Evolutionary conservation across 2,888 invertebrate species (phyloP), one percentile per base, ranked within the genome.

Genomic region (Pterobdella sp.): DNA sequence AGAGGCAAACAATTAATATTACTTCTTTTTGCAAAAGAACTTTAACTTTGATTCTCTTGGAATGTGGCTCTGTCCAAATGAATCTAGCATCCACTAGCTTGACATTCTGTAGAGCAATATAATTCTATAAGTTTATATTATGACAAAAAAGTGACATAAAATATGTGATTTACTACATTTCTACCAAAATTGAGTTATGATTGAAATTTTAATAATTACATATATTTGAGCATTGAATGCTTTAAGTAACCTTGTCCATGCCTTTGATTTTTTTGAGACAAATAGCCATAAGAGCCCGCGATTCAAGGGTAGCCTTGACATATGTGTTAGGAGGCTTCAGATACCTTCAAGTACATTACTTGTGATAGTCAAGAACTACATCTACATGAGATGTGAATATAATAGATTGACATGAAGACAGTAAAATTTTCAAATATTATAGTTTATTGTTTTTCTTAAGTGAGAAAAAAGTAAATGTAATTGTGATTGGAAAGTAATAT

Each of bases 51-150:
- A 99, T 89, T 77, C 98, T 88, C 84, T 93, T 95, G 0, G 97
- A 98, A 86, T 98, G 98, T 52, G 96, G 94, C 82, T 98, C 98
- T 14, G 98, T 99, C 97, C 97, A 98, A 1, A 95, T 88, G 86
- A 98, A 98, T 0, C 91, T 90, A 60, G 98, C 98, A 87, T 98
- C 97, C 72, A 96, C 87, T 26, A 99, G 86, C 81, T 94, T 92
- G 0, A 97, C 91, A 4, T 34, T 35, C 81, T 90, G 74, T 7
- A 75, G 74, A n/a, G n/a, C n/a, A n/a, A n/a, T n/a, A n/a, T n/a
- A n/a, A n/a, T n/a, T n/a, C n/a, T n/a, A n/a, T n/a, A n/a, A n/a
- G n/a, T n/a, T n/a, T n/a, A n/a, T n/a, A n/a, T n/a, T n/a, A n/a
- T n/a, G n/a, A n/a, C n/a, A n/a, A n/a, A n/a, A n/a, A n/a, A n/a